These are phyloP conservation scores for Drosophila obscura DNA, from an alignment of 1,140 invertebrate species.

Conservation along the genomic window DNA sequence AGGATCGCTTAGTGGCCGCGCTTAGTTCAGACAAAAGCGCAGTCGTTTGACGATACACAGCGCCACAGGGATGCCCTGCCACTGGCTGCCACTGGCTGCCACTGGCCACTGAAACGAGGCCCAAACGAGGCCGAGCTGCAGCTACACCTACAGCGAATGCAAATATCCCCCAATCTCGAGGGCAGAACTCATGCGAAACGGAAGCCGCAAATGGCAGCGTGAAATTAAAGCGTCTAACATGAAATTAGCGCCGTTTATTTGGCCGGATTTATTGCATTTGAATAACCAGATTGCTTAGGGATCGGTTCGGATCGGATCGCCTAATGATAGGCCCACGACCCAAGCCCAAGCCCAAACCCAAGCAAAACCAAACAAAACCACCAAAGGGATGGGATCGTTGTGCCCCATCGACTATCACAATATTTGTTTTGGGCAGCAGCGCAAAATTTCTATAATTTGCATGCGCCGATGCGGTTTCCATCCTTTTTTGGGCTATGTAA, in stretches of 20 bases:
- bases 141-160: too few species aligned
- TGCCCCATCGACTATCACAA: slow-evolving; percentile 40
- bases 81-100: background rate
- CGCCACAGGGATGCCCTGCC: slow-evolving; percentile 37
- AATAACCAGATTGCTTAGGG: slow-evolving; percentile 33
- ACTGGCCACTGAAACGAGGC: background rate
- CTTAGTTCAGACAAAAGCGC: slow-evolving; percentile 18
- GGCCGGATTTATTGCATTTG: slow-evolving; percentile 69
- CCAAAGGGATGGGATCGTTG: background rate
- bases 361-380: background rate
- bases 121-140: background rate
- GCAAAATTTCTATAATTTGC: slow-evolving; percentile 83
- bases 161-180: slow-evolving; percentile 11
- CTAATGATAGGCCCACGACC: slow-evolving; percentile 63
- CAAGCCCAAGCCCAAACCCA: too few species aligned
- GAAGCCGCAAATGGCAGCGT: slow-evolving; percentile 78
- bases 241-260: slow-evolving; percentile 55
- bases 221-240: slow-evolving; percentile 73
- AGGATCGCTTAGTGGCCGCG: slow-evolving; percentile 13
- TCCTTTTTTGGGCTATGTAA: slow-evolving; percentile 65
- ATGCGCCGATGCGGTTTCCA: slow-evolving; percentile 41
- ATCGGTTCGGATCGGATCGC: slow-evolving; percentile 10
- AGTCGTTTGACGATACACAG: slow-evolving; percentile 13
- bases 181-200: slow-evolving; percentile 57
- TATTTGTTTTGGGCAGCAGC: slow-evolving; percentile 61